These are phyloP conservation scores for Equus przewalskii DNA, from an alignment of 2,113 vertebrate genomes.

Conservation along the genomic window DNA sequence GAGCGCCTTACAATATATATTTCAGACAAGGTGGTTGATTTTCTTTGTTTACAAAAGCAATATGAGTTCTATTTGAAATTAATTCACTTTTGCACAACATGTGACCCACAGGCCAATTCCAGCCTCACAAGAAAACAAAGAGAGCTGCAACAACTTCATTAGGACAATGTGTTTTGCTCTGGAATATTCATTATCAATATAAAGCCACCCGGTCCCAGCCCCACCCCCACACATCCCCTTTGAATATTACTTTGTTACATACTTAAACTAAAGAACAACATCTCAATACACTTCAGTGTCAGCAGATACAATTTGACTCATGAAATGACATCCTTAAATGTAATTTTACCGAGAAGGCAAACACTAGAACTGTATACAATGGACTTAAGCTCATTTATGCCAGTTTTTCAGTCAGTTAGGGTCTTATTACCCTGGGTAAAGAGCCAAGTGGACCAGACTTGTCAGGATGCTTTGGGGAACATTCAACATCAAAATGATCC, in stretches of 20 bases:
- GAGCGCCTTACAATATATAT: constrained; percentile 85
- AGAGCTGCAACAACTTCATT: constrained; percentile 88
- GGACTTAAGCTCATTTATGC: constrained; percentile 78
- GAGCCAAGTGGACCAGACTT: constrained; percentile 79
- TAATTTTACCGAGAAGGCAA: constrained; percentile 79
- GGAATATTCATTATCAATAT: constrained; percentile 76
- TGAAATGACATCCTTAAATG: constrained; percentile 81
- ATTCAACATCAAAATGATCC: constrained; percentile 78
- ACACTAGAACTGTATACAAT: constrained; percentile 81
- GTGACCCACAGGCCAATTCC: constrained; percentile 87
- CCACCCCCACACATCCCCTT: constrained; percentile 75
- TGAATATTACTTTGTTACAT: constrained; percentile 82
- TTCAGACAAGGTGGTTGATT: constrained; percentile 87
- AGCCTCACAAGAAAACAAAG: constrained; percentile 86
- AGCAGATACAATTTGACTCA: constrained; percentile 83
- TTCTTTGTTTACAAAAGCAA: constrained; percentile 88
- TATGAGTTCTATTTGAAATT: constrained; percentile 83
- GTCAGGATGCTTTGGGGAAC: constrained; percentile 72
- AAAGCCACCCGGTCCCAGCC: constrained; percentile 68
- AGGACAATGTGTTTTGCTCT: constrained; percentile 83
- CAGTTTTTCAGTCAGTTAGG: constrained; percentile 70
- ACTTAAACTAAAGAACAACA: constrained; percentile 84
- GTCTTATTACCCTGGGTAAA: constrained; percentile 73
- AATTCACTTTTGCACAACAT: constrained; percentile 88
- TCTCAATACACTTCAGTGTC: constrained; percentile 81